Base-by-base conservation (phyloP, 2,113 vertebrate species). In the Psophia crepitans region DNA sequence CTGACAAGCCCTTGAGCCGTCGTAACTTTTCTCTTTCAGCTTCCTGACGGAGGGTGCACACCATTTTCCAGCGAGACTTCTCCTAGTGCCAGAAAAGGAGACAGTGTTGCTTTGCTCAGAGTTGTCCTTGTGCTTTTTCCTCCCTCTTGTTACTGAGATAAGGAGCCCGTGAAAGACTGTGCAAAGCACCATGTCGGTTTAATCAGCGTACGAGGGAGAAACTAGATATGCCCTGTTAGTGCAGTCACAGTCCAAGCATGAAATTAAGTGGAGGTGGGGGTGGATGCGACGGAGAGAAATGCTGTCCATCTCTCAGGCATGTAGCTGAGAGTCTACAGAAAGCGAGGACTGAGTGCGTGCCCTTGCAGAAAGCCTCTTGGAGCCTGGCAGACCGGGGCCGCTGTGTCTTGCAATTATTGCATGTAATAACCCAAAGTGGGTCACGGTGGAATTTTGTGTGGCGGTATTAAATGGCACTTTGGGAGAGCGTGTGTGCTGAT, bases 101-200 rank as follows among this genome's bases (percentile, higher is more conserved):
- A 84, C 75, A 70, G 75, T 48, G 58, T 71, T 95, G 84, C 88
- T 83, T 64, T 89, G 78, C 88, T 96, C 86, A n/a, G 84, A 61
- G 95, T 94, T 97, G 97, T 97, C 97, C 97, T 97, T 96, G 96
- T 90, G 89, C 85, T 83, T 97, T 95, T 94, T 75, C 90, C 75
- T 95, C 93, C 95, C 96, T 95, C 89, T 95, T 94, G 95, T 96
- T 94, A 57, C 88, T 84, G 84, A 97, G 97, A 98, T 98, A 98
- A 98, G 96, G 89, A 95, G 91, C 49, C 96, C 1, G 97, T 98
- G 97, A 94, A 98, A 98, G 96, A 97, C 97, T 84, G 97, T 97
- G 97, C 97, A 97, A 97, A 97, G 97, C 97, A 96, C 97, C 94
- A 94, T 94, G 96, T 96, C 95, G n/a, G 95, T 93, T 92, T 97